Percentiles rank a stretch among this genome's conserved stretches.
Conservation (phyloP, 2,888 invertebrate species). For the Tinea pellionella region DNA sequence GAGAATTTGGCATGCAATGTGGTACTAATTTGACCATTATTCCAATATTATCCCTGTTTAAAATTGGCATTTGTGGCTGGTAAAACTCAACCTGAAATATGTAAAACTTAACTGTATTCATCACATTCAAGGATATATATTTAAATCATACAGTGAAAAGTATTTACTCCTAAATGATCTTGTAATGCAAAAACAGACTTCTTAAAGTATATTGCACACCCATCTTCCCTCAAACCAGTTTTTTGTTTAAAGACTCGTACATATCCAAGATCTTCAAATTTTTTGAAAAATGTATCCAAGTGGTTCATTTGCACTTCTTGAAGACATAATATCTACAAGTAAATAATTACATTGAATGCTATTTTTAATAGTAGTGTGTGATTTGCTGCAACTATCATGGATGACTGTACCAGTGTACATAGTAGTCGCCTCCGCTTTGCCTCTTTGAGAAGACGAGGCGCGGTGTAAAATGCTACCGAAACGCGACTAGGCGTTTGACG, state of each 20-base stretch:
- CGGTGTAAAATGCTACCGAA: too few relatives aligned
- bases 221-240: constrained; percentile 84
- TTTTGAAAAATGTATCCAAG: constrained; percentile 70
- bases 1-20: constrained; percentile 47
- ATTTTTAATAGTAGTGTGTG: too few relatives aligned
- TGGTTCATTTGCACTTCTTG: constrained; percentile 93
- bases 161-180: constrained; percentile 76
- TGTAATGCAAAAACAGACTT: constrained; percentile 73
- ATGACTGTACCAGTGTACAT: too few relatives aligned
- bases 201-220: constrained; percentile 90
- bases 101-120: background rate
- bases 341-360: constrained; percentile 11
- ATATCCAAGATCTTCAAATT: constrained; percentile 73
- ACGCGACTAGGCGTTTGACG: too few relatives aligned
- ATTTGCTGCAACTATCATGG: too few relatives aligned
- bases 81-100: constrained; percentile 72
- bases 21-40: constrained; percentile 80
- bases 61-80: constrained; percentile 69
- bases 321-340: constrained; percentile 80
- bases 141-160: too few relatives aligned
- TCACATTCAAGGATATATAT: background rate
- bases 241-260: constrained; percentile 83
- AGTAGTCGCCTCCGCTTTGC: too few relatives aligned
- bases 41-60: constrained; percentile 91
- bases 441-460: too few relatives aligned